A percentile compares a stretch with the other conserved stretches of the same genome.
These are phyloP conservation scores for Aix galericulata DNA, from an alignment of 2,113 vertebrate species.

Conservation along the genomic window DNA sequence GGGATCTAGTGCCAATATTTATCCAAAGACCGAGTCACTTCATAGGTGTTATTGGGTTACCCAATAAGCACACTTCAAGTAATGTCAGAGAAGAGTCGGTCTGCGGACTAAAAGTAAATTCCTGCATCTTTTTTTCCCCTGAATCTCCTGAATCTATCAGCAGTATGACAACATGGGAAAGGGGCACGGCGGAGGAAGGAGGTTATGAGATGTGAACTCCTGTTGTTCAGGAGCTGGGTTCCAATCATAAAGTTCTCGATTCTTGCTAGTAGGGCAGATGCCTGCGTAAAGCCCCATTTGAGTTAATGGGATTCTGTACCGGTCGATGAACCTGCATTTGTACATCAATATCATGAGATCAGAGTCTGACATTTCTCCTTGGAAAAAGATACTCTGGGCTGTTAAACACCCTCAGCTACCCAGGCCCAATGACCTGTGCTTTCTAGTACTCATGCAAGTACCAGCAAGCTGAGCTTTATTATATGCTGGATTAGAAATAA, in stretches of 20 bases:
- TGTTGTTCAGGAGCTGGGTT: background rate
- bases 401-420: background rate
- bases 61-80: background rate
- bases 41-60: background rate
- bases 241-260: background rate
- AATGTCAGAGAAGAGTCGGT: background rate
- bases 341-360: background rate
- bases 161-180: background rate
- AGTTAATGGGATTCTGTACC: background rate
- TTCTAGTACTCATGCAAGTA: background rate
- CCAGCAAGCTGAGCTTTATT: background rate
- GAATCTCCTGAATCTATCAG: background rate
- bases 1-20: background rate
- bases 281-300: background rate
- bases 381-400: background rate
- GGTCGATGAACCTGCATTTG: background rate
- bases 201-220: background rate
- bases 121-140: background rate
- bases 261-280: background rate
- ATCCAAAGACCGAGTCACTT: background rate
- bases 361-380: background rate
- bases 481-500: conserved; percentile 28
- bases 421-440: background rate
- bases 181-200: background rate
- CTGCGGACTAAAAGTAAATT: background rate